These are phyloP conservation scores for Lasioglossum morio DNA, from an alignment of 2,888 invertebrate genomes.

Conservation along the genomic window DNA sequence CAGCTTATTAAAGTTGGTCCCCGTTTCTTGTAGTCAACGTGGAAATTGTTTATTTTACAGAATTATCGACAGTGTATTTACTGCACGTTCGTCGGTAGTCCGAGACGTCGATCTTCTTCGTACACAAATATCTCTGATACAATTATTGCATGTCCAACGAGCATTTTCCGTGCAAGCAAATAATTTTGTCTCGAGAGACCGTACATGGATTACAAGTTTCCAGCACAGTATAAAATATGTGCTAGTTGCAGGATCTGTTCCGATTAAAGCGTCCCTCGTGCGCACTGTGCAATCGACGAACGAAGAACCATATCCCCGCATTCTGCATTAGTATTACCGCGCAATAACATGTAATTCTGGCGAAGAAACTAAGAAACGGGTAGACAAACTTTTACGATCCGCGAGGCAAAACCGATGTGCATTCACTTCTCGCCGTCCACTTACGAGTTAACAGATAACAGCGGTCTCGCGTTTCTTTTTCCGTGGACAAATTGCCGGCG, in stretches of 20 bases:
- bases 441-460: neutral
- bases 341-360: neutral
- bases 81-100: neutral
- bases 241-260: neutral
- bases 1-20: neutral
- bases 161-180: too few species aligned
- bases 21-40: neutral
- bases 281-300: neutral
- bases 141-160: too few species aligned
- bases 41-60: neutral
- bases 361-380: neutral
- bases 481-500: neutral
- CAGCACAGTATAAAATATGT: neutral
- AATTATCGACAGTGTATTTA: neutral
- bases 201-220: neutral
- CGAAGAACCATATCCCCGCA: neutral
- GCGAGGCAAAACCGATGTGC: neutral
- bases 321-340: neutral
- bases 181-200: too few species aligned
- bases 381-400: neutral
- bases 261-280: neutral
- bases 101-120: too few species aligned
- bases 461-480: neutral
- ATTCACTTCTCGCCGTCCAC: neutral
- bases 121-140: too few species aligned